Evolutionary conservation across 2,113 vertebrate genomes (phyloP).

Genomic region (Maccullochella peelii): DNA sequence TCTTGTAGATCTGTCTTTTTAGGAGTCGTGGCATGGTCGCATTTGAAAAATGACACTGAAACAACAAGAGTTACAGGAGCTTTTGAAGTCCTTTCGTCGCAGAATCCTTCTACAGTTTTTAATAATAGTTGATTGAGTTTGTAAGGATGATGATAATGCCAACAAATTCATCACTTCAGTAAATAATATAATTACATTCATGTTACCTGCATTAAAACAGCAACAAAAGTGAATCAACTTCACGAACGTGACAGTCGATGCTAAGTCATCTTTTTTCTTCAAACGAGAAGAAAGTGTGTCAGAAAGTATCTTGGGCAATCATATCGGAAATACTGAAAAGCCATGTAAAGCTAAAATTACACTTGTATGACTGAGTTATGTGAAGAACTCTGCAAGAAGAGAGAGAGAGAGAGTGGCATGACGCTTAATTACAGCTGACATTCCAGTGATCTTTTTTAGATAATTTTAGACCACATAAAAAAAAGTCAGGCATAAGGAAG

Average conservation of each 20-base stretch:
- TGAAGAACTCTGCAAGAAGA: conserved; percentile 14
- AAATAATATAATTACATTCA: neutral
- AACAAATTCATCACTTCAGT: neutral
- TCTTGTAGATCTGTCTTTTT: neutral
- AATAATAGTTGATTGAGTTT: neutral
- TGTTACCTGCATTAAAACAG: neutral
- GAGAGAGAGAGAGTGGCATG: conserved; percentile 8
- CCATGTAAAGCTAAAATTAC: conserved; percentile 25
- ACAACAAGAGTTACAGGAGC: neutral
- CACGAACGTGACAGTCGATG: neutral
- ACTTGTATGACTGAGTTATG: conserved; percentile 31
- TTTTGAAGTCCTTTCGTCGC: neutral
- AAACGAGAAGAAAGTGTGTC: neutral
- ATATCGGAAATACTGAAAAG: neutral
- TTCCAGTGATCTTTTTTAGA: conserved; percentile 50
- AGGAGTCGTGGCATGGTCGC: too few species aligned
- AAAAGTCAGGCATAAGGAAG: neutral
- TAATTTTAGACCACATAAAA: conserved; percentile 42
- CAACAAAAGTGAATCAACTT: neutral
- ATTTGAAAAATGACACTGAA: neutral
- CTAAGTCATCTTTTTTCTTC: neutral
- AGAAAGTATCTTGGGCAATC: neutral
- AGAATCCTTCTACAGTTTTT: neutral
- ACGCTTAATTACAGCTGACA: conserved; percentile 51
- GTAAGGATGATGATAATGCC: neutral